Conservation (phyloP, 2,113 vertebrate genomes). For the Callopanchax toddi region DNA sequence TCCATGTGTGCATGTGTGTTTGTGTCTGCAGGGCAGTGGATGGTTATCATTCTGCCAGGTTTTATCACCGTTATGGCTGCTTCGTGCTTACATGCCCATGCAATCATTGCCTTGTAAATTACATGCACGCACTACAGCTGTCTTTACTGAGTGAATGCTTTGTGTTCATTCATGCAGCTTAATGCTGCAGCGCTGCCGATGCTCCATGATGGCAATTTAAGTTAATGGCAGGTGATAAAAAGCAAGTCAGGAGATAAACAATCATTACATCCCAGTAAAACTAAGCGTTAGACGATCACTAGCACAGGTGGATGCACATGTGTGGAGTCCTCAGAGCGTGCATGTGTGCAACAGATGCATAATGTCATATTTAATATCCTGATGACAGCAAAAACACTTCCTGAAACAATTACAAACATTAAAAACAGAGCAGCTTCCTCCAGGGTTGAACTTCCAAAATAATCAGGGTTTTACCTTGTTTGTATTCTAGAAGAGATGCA, state of each 20-base stretch:
- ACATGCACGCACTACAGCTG: constrained; percentile 7
- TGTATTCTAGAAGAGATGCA: neutral
- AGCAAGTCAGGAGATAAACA: constrained; percentile 36
- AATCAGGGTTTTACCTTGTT: constrained; percentile 12
- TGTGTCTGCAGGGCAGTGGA: neutral
- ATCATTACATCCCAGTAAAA: constrained; percentile 37
- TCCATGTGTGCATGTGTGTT: constrained; percentile 14
- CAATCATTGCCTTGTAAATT: constrained; percentile 43
- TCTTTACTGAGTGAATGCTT: neutral
- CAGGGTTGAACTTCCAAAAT: neutral
- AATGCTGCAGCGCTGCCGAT: constrained; percentile 11
- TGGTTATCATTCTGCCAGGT: constrained; percentile 18
- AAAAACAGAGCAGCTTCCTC: constrained; percentile 10
- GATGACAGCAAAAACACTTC: neutral
- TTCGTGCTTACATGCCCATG: constrained; percentile 2
- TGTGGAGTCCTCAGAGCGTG: constrained; percentile 1
- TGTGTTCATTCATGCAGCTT: constrained; percentile 23
- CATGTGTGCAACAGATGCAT: constrained; percentile 3
- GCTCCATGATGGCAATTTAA: constrained; percentile 31
- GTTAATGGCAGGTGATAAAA: constrained; percentile 46
- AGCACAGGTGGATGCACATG: constrained; percentile 24
- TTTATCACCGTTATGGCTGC: constrained; percentile 4
- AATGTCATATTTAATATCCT: constrained; percentile 17
- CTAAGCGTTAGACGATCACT: constrained; percentile 2
- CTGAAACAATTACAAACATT: constrained; percentile 6